Evolutionary conservation across 2,888 invertebrate species (phyloP).

Genomic region (Folsomia manolachei): DNA sequence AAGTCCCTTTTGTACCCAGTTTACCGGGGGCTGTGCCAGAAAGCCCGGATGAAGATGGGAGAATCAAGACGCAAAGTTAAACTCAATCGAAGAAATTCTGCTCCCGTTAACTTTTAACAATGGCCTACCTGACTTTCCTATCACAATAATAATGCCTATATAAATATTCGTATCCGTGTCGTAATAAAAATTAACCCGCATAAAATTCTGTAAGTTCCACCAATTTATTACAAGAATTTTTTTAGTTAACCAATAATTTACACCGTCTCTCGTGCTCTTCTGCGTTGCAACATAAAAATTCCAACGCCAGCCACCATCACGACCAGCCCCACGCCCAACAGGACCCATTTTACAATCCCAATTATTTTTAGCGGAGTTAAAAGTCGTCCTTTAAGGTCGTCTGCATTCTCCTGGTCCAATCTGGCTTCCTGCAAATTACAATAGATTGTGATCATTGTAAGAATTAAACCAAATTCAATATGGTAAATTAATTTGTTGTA

Average conservation of each 20-base stretch:
- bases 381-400: slow-evolving; percentile 25
- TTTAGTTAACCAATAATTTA: neutral
- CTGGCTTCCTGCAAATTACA: slow-evolving; percentile 14
- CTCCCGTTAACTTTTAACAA: slow-evolving; percentile 16
- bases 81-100: slow-evolving; percentile 5
- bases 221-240: neutral
- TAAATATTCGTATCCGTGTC: no score
- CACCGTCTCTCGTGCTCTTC: neutral
- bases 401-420: slow-evolving; percentile 25
- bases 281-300: neutral
- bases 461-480: no score
- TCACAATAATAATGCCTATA: no score
- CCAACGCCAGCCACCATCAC: slow-evolving; percentile 21
- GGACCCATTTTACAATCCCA: slow-evolving; percentile 27
- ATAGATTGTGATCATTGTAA: no score
- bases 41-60: slow-evolving; percentile 2
- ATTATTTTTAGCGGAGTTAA: slow-evolving; percentile 32
- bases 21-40: slow-evolving; percentile 30
- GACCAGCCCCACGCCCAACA: slow-evolving; percentile 25
- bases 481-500: no score
- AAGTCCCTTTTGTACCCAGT: slow-evolving; percentile 31
- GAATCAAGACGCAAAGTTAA: neutral
- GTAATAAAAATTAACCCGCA: no score
- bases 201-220: no score
- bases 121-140: no score